Conservation (phyloP, 1,140 invertebrate genomes). For the Reticulitermes speratus region DNA sequence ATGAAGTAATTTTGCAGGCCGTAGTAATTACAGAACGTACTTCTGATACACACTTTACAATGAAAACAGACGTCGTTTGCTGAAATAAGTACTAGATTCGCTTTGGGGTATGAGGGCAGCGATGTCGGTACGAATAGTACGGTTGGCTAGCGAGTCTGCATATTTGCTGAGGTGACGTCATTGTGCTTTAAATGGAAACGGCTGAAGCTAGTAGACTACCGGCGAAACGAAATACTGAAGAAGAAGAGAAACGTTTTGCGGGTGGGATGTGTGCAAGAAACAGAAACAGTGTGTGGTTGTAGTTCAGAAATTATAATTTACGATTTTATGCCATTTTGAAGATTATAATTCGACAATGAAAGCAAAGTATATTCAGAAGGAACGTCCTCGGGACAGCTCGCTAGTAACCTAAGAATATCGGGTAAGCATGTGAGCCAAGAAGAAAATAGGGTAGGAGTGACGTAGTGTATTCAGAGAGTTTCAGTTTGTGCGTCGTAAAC, state of each 20-base stretch:
- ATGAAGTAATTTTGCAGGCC: background rate
- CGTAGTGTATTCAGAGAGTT: background rate
- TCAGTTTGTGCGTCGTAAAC: too few relatives aligned
- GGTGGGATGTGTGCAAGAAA: background rate
- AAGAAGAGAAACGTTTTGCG: background rate
- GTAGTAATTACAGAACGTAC: too few relatives aligned
- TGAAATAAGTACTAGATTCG: background rate
- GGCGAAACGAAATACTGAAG: background rate
- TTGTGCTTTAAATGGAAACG: conserved; percentile 30
- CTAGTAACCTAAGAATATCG: background rate
- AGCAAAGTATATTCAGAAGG: background rate
- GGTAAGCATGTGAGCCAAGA: background rate
- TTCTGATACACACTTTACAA: background rate
- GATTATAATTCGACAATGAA: background rate
- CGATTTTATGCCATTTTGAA: background rate
- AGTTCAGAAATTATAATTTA: background rate
- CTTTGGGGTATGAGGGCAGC: background rate
- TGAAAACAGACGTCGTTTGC: background rate
- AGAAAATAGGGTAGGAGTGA: background rate
- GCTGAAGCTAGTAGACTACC: conserved; percentile 20
- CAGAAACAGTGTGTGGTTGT: background rate
- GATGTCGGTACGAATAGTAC: background rate
- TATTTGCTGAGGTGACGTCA: conserved; percentile 31
- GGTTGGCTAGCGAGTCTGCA: conserved; percentile 22
- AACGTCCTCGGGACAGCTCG: conserved; percentile 1